A percentile compares a stretch with the other conserved stretches of the same genome.
These are phyloP conservation scores for Eristalinus aeneus DNA, from an alignment of 2,888 invertebrate species.

Conservation along the genomic window DNA sequence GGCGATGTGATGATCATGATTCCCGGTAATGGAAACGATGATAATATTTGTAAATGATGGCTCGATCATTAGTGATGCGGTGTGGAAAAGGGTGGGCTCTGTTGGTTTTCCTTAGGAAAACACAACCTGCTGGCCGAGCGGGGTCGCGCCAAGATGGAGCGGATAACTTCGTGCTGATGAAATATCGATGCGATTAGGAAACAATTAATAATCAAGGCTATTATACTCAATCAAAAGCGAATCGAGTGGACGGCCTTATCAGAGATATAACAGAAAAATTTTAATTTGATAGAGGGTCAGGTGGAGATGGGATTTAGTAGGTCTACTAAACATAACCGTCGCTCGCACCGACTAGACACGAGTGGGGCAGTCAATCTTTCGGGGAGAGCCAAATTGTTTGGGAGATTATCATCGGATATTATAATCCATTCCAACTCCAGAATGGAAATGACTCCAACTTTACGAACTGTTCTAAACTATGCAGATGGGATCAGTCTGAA, in stretches of 20 bases:
- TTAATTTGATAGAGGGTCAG: slow-evolving; percentile 1
- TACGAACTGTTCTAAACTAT: too few relatives aligned
- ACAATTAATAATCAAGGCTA: slow-evolving; percentile 48
- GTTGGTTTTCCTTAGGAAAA: slow-evolving; percentile 30
- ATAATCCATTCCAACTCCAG: too few relatives aligned
- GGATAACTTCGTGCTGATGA: slow-evolving; percentile 43
- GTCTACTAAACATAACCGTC: neutral
- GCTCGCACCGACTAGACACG: neutral
- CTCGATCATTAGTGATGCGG: slow-evolving; percentile 49
- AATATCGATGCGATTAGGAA: slow-evolving; percentile 36
- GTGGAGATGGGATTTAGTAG: neutral
- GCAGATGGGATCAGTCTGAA: too few relatives aligned
- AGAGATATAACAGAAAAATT: slow-evolving; percentile 12
- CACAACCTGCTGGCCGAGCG: neutral
- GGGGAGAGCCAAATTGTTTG: neutral
- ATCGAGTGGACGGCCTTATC: slow-evolving; percentile 22
- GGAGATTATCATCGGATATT: neutral
- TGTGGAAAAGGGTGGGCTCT: slow-evolving; percentile 49
- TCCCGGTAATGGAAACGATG: slow-evolving; percentile 42
- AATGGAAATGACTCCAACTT: too few relatives aligned
- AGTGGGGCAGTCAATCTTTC: neutral
- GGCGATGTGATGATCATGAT: slow-evolving; percentile 39
- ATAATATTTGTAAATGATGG: slow-evolving; percentile 53
- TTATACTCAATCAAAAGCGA: slow-evolving; percentile 51
- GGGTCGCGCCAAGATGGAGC: slow-evolving; percentile 19